Evolutionary conservation across 2,888 invertebrate species (phyloP).

Genomic region (Temnothorax ravouxi): DNA sequence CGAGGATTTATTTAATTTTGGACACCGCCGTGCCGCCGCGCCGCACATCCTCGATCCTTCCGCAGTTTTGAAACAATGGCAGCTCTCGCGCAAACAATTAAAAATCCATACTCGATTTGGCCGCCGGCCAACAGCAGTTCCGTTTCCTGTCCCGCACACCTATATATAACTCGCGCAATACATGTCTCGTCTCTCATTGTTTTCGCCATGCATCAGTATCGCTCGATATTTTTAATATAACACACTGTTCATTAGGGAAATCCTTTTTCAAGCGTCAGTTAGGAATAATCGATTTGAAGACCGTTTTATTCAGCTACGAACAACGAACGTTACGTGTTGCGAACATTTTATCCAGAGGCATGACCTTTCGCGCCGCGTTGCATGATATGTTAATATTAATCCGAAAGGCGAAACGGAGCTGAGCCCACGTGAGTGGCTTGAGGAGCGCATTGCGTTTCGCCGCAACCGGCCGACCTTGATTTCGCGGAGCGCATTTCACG

Average conservation of each 20-base stretch:
- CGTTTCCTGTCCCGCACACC: conserved; percentile 66
- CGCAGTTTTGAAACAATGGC: conserved; percentile 61
- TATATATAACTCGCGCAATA: conserved; percentile 23
- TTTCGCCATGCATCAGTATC: background rate
- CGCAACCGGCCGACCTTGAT: conserved; percentile 48
- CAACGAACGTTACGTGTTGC: background rate
- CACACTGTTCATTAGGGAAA: background rate
- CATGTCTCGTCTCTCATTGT: background rate
- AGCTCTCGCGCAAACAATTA: conserved; percentile 70
- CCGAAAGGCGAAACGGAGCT: conserved; percentile 30
- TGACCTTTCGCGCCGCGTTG: background rate
- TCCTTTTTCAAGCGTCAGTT: background rate
- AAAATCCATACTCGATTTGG: conserved; percentile 79
- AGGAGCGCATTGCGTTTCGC: conserved; percentile 22
- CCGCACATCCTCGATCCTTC: conserved; percentile 48
- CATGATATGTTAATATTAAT: conserved; percentile 39
- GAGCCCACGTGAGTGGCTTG: background rate
- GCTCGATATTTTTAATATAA: conserved; percentile 15
- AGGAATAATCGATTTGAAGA: background rate
- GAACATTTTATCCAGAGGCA: background rate
- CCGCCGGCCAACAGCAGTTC: conserved; percentile 71
- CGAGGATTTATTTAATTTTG: conserved; percentile 65
- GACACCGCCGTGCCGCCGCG: conserved; percentile 7
- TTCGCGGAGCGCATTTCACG: conserved; percentile 45
- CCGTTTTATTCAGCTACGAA: background rate